A percentile compares a stretch with the other conserved stretches of the same genome.
Evolutionary conservation across 2,113 vertebrate species (phyloP).

Genomic region (Pogonocichla stellata): DNA sequence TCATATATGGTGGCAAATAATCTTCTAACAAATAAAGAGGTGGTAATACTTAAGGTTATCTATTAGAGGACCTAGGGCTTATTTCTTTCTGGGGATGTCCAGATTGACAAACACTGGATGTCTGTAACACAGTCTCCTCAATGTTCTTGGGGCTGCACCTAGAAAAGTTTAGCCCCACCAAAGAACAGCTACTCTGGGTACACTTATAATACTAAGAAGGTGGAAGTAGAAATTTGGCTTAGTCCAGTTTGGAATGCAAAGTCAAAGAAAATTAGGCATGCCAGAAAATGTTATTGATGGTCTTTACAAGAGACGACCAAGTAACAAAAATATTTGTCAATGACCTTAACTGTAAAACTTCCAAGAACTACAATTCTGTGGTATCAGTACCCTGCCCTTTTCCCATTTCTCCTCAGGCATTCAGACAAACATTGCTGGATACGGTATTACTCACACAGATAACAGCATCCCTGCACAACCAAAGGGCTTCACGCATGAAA

Average conservation of each 20-base stretch:
- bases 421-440: not conserved
- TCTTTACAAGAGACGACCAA: not conserved
- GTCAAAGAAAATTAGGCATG: not conserved
- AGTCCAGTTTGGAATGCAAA: not conserved
- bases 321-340: not conserved
- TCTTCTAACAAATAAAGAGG: not conserved
- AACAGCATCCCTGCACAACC: not conserved
- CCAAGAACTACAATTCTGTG: not conserved
- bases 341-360: not conserved
- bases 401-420: not conserved
- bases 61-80: not conserved
- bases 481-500: slow-evolving; percentile 8
- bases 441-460: not conserved
- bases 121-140: not conserved
- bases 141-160: not conserved
- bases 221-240: not conserved
- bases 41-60: not conserved
- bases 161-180: not conserved
- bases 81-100: not conserved
- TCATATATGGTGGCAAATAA: not conserved
- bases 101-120: not conserved
- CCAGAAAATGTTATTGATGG: not conserved
- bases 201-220: not conserved
- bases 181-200: not conserved
- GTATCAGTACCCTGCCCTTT: not conserved